phyloP scores from a whole-genome alignment of 2,797 vertebrate species.

The Peromyscus nudipes region DNA sequence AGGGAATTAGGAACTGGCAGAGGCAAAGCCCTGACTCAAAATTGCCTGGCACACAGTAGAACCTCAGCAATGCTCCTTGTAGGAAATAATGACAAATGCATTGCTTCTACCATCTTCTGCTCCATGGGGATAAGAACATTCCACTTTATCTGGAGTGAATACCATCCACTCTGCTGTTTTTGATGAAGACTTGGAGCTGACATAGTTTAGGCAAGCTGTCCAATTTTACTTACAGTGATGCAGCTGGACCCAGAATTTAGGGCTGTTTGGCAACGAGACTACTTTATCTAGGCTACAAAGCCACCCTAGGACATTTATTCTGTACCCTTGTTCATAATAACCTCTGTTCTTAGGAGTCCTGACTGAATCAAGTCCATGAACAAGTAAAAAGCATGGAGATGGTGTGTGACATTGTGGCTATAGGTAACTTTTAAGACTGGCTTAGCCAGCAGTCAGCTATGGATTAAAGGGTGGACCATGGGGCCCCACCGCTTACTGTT shows the following conservation, averaged over 20 bases:
- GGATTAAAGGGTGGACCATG: not conserved
- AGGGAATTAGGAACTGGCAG: slow-evolving; percentile 30
- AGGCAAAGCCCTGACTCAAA: not conserved
- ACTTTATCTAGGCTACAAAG: not conserved
- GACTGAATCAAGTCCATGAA: not conserved
- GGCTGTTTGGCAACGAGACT: not conserved
- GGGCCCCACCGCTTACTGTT: not conserved
- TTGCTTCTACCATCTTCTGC: not conserved
- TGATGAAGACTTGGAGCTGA: not conserved
- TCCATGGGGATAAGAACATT: not conserved
- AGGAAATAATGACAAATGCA: not conserved
- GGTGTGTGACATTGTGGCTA: not conserved
- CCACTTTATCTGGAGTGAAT: not conserved
- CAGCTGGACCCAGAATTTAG: not conserved
- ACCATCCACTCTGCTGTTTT: not conserved
- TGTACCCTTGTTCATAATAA: not conserved
- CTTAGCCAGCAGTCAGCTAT: not conserved
- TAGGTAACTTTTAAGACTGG: not conserved
- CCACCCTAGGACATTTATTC: not conserved
- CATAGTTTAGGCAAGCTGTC: not conserved
- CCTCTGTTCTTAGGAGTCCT: not conserved
- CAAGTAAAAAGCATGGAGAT: not conserved
- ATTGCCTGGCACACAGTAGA: not conserved
- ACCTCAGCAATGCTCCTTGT: not conserved
- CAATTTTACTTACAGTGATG: not conserved